A percentile compares a stretch with the other conserved stretches of the same genome.
Conservation (phyloP, 1,140 invertebrate species). For the Reticulitermes speratus region DNA sequence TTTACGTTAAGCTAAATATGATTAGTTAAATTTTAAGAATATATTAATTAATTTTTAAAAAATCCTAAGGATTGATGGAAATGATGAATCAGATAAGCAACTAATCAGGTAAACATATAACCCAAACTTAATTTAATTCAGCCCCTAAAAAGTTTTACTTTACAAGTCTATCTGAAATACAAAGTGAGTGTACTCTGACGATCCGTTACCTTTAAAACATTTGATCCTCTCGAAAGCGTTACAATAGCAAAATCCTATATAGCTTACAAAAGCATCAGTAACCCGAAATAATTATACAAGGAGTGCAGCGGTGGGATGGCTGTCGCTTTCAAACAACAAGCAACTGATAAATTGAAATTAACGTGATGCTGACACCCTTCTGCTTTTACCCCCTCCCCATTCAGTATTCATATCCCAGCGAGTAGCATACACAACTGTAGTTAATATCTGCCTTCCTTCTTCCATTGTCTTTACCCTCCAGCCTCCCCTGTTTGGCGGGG, state of each 20-base stretch:
- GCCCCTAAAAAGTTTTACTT: too few relatives aligned
- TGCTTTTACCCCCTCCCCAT: slow-evolving; percentile 13
- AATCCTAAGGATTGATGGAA: too few relatives aligned
- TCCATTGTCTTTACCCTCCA: slow-evolving; percentile 18
- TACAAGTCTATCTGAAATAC: neutral
- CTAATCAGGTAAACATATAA: too few relatives aligned
- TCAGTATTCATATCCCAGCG: slow-evolving; percentile 6
- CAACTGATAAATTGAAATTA: slow-evolving; percentile 19
- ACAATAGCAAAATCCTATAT: slow-evolving; percentile 19
- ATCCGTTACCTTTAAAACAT: slow-evolving; percentile 3
- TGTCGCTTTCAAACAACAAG: slow-evolving; percentile 7
- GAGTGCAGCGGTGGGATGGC: neutral
- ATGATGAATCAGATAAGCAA: too few relatives aligned
- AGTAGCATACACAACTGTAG: slow-evolving; percentile 15
- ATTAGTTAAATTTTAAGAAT: too few relatives aligned
- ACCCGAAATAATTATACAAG: slow-evolving; percentile 17
- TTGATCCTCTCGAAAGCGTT: slow-evolving; percentile 11
- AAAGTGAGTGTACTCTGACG: slow-evolving; percentile 3
- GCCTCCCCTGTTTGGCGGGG: neutral
- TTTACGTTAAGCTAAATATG: too few relatives aligned
- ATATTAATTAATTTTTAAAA: too few relatives aligned
- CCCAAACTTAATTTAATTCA: too few relatives aligned
- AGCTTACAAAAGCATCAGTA: slow-evolving; percentile 16
- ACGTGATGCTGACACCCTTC: slow-evolving; percentile 16
- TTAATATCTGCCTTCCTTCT: slow-evolving; percentile 13